Conservation (phyloP, 2,888 invertebrate genomes). For the Parasteatoda lunata region DNA sequence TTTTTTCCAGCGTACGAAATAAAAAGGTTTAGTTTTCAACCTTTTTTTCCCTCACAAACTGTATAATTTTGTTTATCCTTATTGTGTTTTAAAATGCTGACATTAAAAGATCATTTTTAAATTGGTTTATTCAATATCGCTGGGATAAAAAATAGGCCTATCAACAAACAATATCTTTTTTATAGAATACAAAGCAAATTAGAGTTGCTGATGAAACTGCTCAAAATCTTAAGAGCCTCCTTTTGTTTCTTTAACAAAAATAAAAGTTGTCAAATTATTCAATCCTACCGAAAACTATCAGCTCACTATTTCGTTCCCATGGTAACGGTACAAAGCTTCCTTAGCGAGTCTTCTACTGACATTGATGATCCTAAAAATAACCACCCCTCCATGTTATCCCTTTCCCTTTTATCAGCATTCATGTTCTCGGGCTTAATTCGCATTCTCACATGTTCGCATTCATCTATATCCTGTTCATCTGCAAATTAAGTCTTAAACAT, state of each 20-base stretch:
- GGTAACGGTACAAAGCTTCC: constrained; percentile 27
- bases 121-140: too few relatives aligned
- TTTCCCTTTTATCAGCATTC: neutral
- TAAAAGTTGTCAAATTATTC: constrained; percentile 35
- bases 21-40: too few relatives aligned
- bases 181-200: too few relatives aligned
- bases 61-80: too few relatives aligned
- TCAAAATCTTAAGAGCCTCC: neutral
- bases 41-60: too few relatives aligned
- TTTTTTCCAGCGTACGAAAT: too few relatives aligned
- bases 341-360: constrained; percentile 5
- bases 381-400: constrained; percentile 22
- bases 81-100: too few relatives aligned
- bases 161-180: too few relatives aligned
- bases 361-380: constrained; percentile 50
- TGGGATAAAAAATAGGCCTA: too few relatives aligned
- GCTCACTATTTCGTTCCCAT: constrained; percentile 38
- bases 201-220: too few relatives aligned
- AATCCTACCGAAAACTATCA: constrained; percentile 12
- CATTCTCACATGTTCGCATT: neutral
- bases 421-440: neutral
- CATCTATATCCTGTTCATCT: neutral
- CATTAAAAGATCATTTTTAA: too few relatives aligned
- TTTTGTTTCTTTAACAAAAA: constrained; percentile 35
- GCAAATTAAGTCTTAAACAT: too few relatives aligned